Conservation (phyloP, 2,888 invertebrate genomes). For the Lamellibrachia satsuma region DNA sequence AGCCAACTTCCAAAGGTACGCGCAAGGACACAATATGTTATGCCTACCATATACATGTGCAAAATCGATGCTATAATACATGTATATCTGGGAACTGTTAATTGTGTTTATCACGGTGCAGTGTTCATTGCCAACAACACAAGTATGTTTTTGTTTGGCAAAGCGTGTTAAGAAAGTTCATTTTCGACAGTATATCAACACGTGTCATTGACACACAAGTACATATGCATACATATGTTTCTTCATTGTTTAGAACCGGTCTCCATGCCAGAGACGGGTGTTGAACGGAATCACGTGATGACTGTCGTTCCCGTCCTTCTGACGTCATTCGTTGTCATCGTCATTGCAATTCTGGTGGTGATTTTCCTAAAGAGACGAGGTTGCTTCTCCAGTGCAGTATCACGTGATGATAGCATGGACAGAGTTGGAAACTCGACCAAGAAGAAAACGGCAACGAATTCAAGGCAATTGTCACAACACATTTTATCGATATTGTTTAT, state of each 20-base stretch:
- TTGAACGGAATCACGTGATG: background rate
- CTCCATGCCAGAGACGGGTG: background rate
- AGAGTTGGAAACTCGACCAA: no score
- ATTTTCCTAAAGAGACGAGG: background rate
- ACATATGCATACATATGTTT: background rate
- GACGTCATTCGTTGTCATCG: background rate
- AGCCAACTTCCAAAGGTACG: no score
- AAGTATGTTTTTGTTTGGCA: no score
- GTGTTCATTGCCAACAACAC: no score
- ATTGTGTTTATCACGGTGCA: no score
- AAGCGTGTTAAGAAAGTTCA: background rate
- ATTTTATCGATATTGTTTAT: background rate
- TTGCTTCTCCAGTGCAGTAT: background rate
- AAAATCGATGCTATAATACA: no score
- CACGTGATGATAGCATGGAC: background rate
- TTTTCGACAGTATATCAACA: background rate
- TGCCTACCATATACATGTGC: no score
- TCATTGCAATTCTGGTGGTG: background rate
- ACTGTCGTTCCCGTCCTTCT: background rate
- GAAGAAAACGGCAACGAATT: no score
- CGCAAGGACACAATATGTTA: no score
- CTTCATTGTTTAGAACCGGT: background rate
- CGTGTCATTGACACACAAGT: background rate
- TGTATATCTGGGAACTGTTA: no score
- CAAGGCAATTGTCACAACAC: background rate